Base-by-base conservation (phyloP, 2,113 vertebrate species). In the human region DNA sequence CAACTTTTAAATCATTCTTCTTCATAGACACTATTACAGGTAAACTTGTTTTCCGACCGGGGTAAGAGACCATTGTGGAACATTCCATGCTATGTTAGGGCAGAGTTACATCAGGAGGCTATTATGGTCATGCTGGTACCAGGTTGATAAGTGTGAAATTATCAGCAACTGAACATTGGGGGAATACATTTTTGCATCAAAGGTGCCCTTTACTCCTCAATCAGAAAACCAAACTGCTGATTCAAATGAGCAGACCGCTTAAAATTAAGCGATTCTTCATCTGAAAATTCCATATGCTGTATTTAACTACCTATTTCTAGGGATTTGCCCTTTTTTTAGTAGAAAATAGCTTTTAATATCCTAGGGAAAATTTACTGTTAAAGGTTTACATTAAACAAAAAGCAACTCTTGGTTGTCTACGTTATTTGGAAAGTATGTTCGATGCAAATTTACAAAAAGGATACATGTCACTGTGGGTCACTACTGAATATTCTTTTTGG, bases 401-500 rank as follows among this genome's bases (percentile, higher is more conserved):
- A 97, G 89, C 80, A 97, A 55, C 98, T 97, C 68, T 94, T 89
- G 93, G 97, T 90, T 96, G 87, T 98, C 87, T 97, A 55, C 80
- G 48, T 92, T 98, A 93, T 97, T 97, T 98, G 89, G 93, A 98
- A 95, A 98, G 92, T 89, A 91, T 96, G 94, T 98, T 98, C 98
- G 98, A 98, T 98, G 98, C 94, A 98, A 98, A 98, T 98, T 68
- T 90, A 87, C 93, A 93, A 96, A 98, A 97, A 97, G 96, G 82
- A 96, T 97, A 6, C 52, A 85, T 98, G 98, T 98, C 98, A 98
- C 83, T 87, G 95, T 86, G 98, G 98, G 98, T 98, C 98, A 98
- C 96, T 93, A 97, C 97, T 98, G 98, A 98, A 98, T 98, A 98
- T 98, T 98, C 96, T 97, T 98, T 93, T 97, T 96, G 97, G 98